These are phyloP conservation scores for Scaptomyza graminum DNA, from an alignment of 1,140 invertebrate species.

Conservation along the genomic window DNA sequence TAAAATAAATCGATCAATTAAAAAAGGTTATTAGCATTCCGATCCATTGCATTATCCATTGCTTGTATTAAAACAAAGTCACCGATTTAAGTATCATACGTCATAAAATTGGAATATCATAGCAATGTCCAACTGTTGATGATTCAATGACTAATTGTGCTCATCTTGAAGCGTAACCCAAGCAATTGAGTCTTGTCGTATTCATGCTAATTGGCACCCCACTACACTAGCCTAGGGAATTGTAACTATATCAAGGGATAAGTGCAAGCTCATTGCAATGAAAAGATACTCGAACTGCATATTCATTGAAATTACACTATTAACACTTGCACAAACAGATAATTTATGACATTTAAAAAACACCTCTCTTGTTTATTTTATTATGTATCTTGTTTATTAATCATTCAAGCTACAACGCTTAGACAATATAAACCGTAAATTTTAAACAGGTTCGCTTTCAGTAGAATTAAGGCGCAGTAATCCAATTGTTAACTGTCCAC, in stretches of 20 bases:
- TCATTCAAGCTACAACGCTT: not conserved
- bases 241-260: not conserved
- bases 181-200: not conserved
- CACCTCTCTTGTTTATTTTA: too few species aligned
- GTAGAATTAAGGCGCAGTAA: not conserved
- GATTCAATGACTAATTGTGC: not conserved
- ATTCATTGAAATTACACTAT: not conserved
- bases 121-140: not conserved
- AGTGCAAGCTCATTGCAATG: not conserved
- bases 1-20: too few species aligned
- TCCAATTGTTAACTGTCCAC: not conserved
- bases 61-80: too few species aligned
- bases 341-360: too few species aligned
- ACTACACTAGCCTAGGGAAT: not conserved
- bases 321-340: not conserved
- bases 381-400: not conserved
- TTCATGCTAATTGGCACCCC: slow-evolving; percentile 9
- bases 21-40: too few species aligned
- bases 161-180: not conserved
- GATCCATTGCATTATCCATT: too few species aligned
- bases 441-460: not conserved
- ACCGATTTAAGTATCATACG: too few species aligned
- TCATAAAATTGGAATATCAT: too few species aligned
- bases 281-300: not conserved
- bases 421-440: not conserved